A percentile compares a stretch with the other conserved stretches of the same genome.
Evolutionary conservation across 2,888 invertebrate species (phyloP).

Genomic region (Julus scandinavius): DNA sequence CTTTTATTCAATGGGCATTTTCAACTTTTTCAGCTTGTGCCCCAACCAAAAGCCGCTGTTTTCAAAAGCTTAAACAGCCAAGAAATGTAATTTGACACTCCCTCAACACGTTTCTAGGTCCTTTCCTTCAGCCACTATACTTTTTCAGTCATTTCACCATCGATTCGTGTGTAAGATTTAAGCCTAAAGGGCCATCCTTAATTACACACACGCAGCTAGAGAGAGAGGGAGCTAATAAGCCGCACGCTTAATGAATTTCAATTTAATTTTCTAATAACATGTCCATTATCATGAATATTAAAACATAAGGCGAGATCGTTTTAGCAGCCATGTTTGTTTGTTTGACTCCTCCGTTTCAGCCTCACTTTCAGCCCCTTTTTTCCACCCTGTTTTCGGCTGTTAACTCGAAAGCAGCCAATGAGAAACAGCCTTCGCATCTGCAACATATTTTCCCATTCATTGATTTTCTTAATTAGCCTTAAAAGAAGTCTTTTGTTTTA

Average conservation of each 20-base stretch:
- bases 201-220: not conserved
- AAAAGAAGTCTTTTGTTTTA: too few relatives aligned
- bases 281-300: not conserved
- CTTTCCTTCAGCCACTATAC: too few relatives aligned
- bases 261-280: not conserved
- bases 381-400: too few relatives aligned
- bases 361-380: not conserved
- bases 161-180: not conserved
- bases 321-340: not conserved
- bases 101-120: too few relatives aligned
- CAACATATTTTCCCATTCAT: not conserved
- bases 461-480: conserved; percentile 9
- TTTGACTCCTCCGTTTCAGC: not conserved
- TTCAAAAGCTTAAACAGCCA: too few relatives aligned
- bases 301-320: not conserved
- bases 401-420: not conserved
- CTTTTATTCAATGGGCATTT: too few relatives aligned
- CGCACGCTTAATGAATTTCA: not conserved
- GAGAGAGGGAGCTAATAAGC: not conserved
- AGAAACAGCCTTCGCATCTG: not conserved
- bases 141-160: too few relatives aligned
- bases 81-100: too few relatives aligned
- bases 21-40: too few relatives aligned
- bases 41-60: too few relatives aligned
- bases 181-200: not conserved